Evolutionary conservation across 2,888 invertebrate genomes (phyloP).

Genomic region (Drosophila anomelani): DNA sequence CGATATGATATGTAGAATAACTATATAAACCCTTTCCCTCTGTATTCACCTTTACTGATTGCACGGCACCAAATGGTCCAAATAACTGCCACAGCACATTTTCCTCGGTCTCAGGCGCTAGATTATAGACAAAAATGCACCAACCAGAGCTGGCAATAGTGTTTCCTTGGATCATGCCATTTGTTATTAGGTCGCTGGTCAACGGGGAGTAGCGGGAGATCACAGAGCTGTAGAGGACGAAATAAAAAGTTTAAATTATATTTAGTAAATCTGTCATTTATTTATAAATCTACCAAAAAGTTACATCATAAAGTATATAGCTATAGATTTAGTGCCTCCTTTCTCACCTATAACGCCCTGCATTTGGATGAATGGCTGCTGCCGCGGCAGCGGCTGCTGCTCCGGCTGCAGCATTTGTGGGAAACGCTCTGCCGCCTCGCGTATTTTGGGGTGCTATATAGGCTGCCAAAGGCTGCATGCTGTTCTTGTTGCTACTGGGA

Average conservation of each 20-base stretch:
- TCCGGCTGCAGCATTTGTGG: slow-evolving; percentile 87
- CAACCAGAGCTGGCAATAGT: slow-evolving; percentile 93
- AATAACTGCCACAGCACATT: slow-evolving; percentile 98
- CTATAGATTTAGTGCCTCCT: not conserved
- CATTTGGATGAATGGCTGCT: slow-evolving; percentile 84
- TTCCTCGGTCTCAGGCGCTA: slow-evolving; percentile 98
- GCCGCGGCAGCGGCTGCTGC: slow-evolving; percentile 83
- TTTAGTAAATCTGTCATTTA: not conserved
- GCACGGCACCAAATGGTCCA: slow-evolving; percentile 98
- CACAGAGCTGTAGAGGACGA: slow-evolving; percentile 78
- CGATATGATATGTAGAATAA: too few relatives aligned
- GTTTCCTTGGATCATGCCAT: slow-evolving; percentile 92
- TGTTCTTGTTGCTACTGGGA: slow-evolving; percentile 94
- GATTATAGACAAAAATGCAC: slow-evolving; percentile 96
- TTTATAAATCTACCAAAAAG: not conserved
- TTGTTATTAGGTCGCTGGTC: slow-evolving; percentile 91
- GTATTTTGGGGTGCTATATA: slow-evolving; percentile 92
- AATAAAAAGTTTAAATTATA: too few relatives aligned
- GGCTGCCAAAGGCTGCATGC: slow-evolving; percentile 91
- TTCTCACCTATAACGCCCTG: slow-evolving; percentile 83
- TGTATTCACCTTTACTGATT: slow-evolving; percentile 95
- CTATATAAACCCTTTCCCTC: too few relatives aligned
- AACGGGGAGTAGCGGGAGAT: slow-evolving; percentile 92
- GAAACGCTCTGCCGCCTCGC: slow-evolving; percentile 89
- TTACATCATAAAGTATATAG: not conserved